phyloP scores from a whole-genome alignment of 2,888 invertebrate species.

The Parnassius apollo region DNA sequence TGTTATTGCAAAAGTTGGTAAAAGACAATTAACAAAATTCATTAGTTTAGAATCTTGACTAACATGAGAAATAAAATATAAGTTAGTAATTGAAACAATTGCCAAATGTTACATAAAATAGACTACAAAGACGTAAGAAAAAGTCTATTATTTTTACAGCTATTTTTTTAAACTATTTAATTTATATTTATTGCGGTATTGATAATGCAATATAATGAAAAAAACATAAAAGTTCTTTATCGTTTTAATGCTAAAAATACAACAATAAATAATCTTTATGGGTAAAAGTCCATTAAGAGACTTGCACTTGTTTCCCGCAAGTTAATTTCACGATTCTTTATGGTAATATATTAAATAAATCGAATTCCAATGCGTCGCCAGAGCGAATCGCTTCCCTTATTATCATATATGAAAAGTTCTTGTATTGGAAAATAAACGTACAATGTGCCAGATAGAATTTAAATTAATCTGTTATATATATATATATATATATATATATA shows the following conservation, averaged over 20 bases:
- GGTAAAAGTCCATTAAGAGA: conserved; percentile 17
- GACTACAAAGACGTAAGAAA: too few relatives aligned
- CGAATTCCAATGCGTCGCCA: conserved; percentile 50
- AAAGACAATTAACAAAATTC: too few relatives aligned
- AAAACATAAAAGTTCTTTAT: conserved; percentile 16
- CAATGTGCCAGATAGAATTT: conserved; percentile 26
- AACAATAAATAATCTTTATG: conserved; percentile 19
- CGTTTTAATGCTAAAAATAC: conserved; percentile 10
- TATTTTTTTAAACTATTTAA: too few relatives aligned
- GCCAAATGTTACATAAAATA: too few relatives aligned
- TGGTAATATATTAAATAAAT: conserved; percentile 51
- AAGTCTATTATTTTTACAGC: too few relatives aligned
- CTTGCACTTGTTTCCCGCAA: conserved; percentile 14
- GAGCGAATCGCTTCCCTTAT: conserved; percentile 41
- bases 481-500: too few relatives aligned
- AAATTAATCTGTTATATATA: not conserved
- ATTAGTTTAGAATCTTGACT: too few relatives aligned
- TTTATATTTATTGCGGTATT: too few relatives aligned
- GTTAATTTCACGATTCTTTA: conserved; percentile 19
- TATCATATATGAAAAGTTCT: conserved; percentile 44
- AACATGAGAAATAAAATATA: too few relatives aligned
- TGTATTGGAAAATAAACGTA: conserved; percentile 32
- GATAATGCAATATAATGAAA: not conserved
- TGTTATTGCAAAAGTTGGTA: too few relatives aligned
- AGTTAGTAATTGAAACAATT: too few relatives aligned